These are phyloP conservation scores for Cydia pomonella DNA, from an alignment of 1,140 invertebrate species.

Conservation along the genomic window DNA sequence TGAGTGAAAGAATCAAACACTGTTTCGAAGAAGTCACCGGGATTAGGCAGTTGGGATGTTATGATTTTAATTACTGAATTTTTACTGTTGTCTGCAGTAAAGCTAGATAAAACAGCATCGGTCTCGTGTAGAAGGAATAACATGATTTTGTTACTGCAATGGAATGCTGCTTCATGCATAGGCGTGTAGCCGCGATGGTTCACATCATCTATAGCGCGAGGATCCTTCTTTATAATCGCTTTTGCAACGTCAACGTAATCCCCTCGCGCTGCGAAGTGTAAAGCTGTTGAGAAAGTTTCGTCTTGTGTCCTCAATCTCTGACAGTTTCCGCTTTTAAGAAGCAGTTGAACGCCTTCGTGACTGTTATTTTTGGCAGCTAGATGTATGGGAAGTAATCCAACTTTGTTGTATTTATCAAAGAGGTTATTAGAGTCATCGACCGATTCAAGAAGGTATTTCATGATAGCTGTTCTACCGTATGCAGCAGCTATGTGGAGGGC, in stretches of 20 bases:
- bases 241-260: conserved; percentile 70
- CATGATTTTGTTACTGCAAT: conserved; percentile 78
- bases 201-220: conserved; percentile 50
- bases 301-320: conserved; percentile 41
- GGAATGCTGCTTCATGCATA: conserved; percentile 80
- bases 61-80: conserved; percentile 24
- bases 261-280: conserved; percentile 79
- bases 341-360: conserved; percentile 80
- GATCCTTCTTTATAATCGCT: conserved; percentile 70
- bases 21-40: conserved; percentile 57
- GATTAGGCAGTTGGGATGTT: conserved; percentile 57
- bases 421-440: conserved; percentile 15
- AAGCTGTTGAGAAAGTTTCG: conserved; percentile 71
- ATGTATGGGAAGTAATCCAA: conserved; percentile 81
- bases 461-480: conserved; percentile 49
- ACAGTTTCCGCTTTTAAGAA: conserved; percentile 79
- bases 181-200: conserved; percentile 78
- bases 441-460: conserved; percentile 46
- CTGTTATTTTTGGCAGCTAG: conserved; percentile 83
- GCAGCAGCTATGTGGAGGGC: conserved; percentile 53
- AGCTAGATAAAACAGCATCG: conserved; percentile 77
- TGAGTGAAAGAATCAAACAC: conserved; percentile 60
- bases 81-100: conserved; percentile 66
- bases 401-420: conserved; percentile 36
- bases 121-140: conserved; percentile 72